Evolutionary conservation across 2,888 invertebrate species (phyloP), one percentile per base, ranked within the genome.

Genomic region (Bombylius discolor): DNA sequence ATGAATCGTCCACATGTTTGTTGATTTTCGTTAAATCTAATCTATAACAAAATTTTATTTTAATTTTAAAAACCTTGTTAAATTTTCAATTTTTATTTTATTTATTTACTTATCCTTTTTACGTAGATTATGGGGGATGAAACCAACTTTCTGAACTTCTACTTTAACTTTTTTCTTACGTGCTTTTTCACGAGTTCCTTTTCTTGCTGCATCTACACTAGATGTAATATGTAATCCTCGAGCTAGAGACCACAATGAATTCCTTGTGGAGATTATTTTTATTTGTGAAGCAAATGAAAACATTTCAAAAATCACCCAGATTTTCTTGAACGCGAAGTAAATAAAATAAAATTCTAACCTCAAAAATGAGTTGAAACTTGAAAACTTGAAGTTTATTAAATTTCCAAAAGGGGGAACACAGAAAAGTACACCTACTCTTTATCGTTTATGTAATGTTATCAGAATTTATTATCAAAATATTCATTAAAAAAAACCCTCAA

Each of bases 131-230:
- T 85, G 84, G 0, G 87, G 86, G 55, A 86, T 81, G 63, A 85
- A 87, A 49, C 82, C 86, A 54, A 85, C 77, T 77, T 89, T 89
- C 60, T 84, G 80, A 11, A 84, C 79, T 69, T 85, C 87, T 42
- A 81, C 79, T 73, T 87, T 87, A 36, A 86, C 84, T 75, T 87
- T 89, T 65, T 84, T 83, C 55, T 86, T 86, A 52, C 80, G 80
- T 39, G 83, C 83, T 64, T 82, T 84, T 52, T 87, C 88, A 61
- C 90, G 80, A 5, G 89, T 90, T 52, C 90, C 89, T 72, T 87
- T 90, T 60, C 91, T 80, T 1, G 90, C 90, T 5, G 89, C 89
- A 75, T 84, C 87, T 61, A 77, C 76, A 51, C 80, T 70, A 60
- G 78, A 72, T 59, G 82, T 73, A 62, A 81, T 73, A 70, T 82